Conservation (phyloP, 1,140 invertebrate genomes). For the Drosophila nikananu region DNA sequence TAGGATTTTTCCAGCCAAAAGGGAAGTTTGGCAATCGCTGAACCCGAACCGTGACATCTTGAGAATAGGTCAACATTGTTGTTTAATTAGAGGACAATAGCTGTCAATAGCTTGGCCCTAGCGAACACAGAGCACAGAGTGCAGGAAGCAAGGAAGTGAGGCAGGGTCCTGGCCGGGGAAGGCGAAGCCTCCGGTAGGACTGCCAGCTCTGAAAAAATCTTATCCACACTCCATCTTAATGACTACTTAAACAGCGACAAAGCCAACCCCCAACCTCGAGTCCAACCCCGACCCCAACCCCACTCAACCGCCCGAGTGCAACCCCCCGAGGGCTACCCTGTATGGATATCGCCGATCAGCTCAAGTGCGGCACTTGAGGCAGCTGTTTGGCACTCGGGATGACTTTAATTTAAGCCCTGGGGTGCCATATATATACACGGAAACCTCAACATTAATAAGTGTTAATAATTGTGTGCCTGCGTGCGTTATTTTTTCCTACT, state of each 20-base stretch:
- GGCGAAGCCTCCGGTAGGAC: background rate
- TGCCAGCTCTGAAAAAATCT: slow-evolving; percentile 75
- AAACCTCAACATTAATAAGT: slow-evolving; percentile 84
- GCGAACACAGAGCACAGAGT: slow-evolving; percentile 10
- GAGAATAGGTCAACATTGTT: slow-evolving; percentile 80
- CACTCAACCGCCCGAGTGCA: slow-evolving; percentile 11
- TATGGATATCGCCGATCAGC: slow-evolving; percentile 10
- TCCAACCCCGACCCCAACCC: slow-evolving; percentile 3
- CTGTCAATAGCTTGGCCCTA: slow-evolving; percentile 64
- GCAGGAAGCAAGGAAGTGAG: slow-evolving; percentile 6
- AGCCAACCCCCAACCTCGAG: slow-evolving; percentile 36
- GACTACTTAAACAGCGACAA: slow-evolving; percentile 78
- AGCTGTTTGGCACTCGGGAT: slow-evolving; percentile 55
- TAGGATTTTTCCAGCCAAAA: slow-evolving; percentile 45
- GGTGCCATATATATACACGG: slow-evolving; percentile 69
- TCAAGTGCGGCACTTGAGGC: slow-evolving; percentile 72
- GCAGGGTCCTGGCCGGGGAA: slow-evolving; percentile 3
- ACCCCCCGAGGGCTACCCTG: slow-evolving; percentile 16
- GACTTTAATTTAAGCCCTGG: slow-evolving; percentile 78
- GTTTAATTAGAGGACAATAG: slow-evolving; percentile 81
- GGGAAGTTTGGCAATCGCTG: slow-evolving; percentile 26
- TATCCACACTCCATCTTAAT: slow-evolving; percentile 79
- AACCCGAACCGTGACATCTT: slow-evolving; percentile 70
- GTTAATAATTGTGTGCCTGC: slow-evolving; percentile 76
- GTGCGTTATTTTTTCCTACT: slow-evolving; percentile 38